These are phyloP conservation scores for Propithecus coquereli DNA, from an alignment of 2,113 vertebrate species.

Conservation along the genomic window DNA sequence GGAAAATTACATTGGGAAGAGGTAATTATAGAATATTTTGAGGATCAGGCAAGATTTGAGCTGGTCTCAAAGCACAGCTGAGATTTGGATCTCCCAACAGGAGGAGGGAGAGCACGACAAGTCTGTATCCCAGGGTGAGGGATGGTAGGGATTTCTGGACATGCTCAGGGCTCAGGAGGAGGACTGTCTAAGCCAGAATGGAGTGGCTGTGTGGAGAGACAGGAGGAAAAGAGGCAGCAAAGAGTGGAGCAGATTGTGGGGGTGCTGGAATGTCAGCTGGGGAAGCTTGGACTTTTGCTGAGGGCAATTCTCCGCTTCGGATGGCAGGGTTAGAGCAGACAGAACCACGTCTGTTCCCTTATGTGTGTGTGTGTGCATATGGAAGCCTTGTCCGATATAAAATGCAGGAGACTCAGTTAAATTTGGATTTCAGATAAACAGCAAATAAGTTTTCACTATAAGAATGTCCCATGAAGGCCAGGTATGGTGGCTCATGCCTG, in stretches of 20 bases:
- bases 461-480: neutral
- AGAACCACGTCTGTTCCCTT: neutral
- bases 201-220: neutral
- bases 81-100: neutral
- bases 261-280: too few species aligned
- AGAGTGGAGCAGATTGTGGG: neutral
- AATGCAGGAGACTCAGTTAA: neutral
- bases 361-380: accelerated
- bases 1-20: too few species aligned
- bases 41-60: neutral
- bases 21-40: neutral
- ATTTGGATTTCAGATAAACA: neutral
- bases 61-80: too few species aligned
- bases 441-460: neutral
- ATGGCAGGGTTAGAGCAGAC: neutral
- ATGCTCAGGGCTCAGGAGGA: neutral
- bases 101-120: neutral
- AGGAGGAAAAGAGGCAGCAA: neutral
- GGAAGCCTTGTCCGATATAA: neutral
- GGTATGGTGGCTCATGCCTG: too few species aligned
- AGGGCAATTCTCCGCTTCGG: neutral
- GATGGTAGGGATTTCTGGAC: neutral
- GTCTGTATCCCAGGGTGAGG: neutral
- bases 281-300: neutral
- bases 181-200: neutral